Conservation (phyloP, 2,888 invertebrate genomes). For the Tachina grossa region DNA sequence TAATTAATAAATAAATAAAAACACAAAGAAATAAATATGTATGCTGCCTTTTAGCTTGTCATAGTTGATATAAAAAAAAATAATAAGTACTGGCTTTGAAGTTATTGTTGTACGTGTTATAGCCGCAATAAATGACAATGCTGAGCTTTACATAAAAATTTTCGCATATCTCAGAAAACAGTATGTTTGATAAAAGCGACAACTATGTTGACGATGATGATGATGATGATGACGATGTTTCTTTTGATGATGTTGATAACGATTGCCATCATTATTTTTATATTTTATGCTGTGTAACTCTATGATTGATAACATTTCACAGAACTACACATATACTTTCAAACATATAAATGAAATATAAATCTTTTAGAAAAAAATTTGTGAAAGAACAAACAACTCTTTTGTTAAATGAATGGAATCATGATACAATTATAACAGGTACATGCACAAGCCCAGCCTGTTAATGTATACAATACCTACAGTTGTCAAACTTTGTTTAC, state of each 20-base stretch:
- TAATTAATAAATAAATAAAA: background rate
- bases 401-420: too few relatives aligned
- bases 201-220: constrained; percentile 7
- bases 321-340: background rate
- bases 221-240: constrained; percentile 16
- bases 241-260: background rate
- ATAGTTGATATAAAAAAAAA: background rate
- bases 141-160: background rate
- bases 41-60: background rate
- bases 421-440: too few relatives aligned
- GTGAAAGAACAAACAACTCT: background rate
- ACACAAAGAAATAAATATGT: background rate
- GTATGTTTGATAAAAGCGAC: constrained; percentile 22
- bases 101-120: constrained; percentile 41
- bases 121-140: constrained; percentile 46
- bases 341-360: background rate
- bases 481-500: too few relatives aligned
- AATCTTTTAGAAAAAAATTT: background rate
- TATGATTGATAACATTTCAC: constrained; percentile 47
- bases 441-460: too few relatives aligned
- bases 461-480: too few relatives aligned
- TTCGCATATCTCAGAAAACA: background rate
- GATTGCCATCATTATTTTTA: constrained; percentile 22
- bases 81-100: constrained; percentile 18
- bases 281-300: constrained; percentile 32